Evolutionary conservation across 2,113 vertebrate species (phyloP).

Genomic region (Rhodinocichla rosea): DNA sequence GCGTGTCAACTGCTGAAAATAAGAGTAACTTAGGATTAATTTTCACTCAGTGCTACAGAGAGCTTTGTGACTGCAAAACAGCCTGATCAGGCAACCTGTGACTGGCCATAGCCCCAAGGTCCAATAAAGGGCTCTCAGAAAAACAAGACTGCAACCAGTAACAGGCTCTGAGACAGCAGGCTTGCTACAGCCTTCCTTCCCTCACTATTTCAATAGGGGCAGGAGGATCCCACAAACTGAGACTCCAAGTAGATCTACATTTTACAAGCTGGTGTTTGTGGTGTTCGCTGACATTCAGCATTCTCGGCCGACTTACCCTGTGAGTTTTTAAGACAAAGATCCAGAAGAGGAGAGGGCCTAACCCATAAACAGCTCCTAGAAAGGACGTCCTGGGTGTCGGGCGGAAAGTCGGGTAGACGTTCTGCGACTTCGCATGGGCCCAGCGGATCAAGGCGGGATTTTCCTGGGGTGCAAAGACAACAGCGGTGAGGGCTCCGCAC

Average conservation of each 20-base stretch:
- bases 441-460: slow-evolving; percentile 86
- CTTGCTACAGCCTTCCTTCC: background rate
- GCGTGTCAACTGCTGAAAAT: background rate
- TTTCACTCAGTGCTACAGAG: background rate
- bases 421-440: slow-evolving; percentile 75
- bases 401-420: slow-evolving; percentile 78
- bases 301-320: slow-evolving; percentile 73
- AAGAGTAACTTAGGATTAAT: background rate
- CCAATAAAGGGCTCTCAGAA: background rate
- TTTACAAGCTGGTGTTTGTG: background rate
- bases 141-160: background rate
- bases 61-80: background rate
- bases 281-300: fast-evolving
- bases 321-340: slow-evolving; percentile 74
- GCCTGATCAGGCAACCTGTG: background rate
- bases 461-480: slow-evolving; percentile 73
- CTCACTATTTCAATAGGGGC: background rate
- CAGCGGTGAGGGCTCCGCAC: background rate
- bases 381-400: slow-evolving; percentile 83
- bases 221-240: background rate
- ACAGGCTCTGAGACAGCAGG: background rate
- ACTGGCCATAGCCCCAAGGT: too few relatives aligned
- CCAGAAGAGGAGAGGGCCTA: slow-evolving; percentile 78
- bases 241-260: background rate
- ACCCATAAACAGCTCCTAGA: slow-evolving; percentile 67